Conservation (phyloP, 1,140 invertebrate species). For the Eufriesea mexicana region DNA sequence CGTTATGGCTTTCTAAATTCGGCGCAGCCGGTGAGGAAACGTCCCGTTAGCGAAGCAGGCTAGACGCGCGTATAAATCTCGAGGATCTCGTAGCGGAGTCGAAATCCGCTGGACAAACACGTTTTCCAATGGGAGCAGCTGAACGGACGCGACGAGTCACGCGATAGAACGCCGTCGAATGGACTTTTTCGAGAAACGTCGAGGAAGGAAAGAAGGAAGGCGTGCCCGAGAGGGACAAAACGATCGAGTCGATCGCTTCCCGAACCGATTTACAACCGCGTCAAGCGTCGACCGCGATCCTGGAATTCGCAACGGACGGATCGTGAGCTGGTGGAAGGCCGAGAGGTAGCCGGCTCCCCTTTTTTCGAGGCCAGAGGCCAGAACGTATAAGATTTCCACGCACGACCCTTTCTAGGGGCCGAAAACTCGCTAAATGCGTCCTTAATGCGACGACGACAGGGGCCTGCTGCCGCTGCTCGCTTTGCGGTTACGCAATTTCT, state of each 20-base stretch:
- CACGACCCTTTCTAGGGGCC: constrained; percentile 65
- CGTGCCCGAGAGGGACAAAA: constrained; percentile 25
- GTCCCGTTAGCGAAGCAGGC: background rate
- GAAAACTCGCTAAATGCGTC: constrained; percentile 79
- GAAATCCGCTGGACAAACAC: constrained; percentile 5
- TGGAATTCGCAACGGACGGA: constrained; percentile 66
- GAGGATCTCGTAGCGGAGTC: background rate
- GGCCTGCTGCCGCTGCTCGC: constrained; percentile 48
- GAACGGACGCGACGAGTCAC: constrained; percentile 70
- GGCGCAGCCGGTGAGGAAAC: background rate
- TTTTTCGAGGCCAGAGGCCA: constrained; percentile 6
- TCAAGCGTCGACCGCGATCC: constrained; percentile 62
- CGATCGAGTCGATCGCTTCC: background rate
- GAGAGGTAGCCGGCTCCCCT: constrained; percentile 20
- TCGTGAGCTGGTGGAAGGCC: constrained; percentile 10
- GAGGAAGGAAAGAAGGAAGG: too few species aligned
- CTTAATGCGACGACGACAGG: constrained; percentile 70
- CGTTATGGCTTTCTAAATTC: constrained; percentile 38
- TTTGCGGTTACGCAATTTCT: constrained; percentile 74
- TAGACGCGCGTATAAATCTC: background rate
- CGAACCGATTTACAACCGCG: constrained; percentile 38
- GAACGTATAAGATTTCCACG: constrained; percentile 72
- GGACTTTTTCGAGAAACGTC: constrained; percentile 47
- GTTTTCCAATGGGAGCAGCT: constrained; percentile 61
- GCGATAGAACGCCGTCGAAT: constrained; percentile 59